Conservation (phyloP, 2,113 vertebrate genomes). For the Galbula dea region DNA sequence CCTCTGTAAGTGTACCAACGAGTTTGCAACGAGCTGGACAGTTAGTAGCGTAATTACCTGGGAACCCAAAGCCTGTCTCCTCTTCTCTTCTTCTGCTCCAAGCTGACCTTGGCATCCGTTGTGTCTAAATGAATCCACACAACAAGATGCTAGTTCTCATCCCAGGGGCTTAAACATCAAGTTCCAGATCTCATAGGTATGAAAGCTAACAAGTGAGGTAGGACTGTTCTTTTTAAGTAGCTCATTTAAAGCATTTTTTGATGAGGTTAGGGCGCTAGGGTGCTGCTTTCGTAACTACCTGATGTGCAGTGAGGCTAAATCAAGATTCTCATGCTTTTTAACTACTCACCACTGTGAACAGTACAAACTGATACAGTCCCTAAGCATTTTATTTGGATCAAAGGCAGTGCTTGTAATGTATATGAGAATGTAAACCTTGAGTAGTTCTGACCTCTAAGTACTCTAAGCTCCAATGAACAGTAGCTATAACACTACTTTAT, state of each 20-base stretch:
- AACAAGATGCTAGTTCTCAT: neutral
- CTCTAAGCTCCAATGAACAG: constrained; percentile 57
- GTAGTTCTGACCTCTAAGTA: constrained; percentile 42
- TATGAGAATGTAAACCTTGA: constrained; percentile 44
- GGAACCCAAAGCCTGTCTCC: neutral
- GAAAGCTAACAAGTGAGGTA: neutral
- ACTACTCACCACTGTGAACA: neutral
- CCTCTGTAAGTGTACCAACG: neutral
- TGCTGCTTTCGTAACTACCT: neutral
- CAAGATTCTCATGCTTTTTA: neutral
- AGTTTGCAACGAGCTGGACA: neutral
- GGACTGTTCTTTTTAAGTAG: neutral
- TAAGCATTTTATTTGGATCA: neutral
- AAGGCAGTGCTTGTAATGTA: neutral
- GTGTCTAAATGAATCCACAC: neutral
- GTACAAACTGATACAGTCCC: neutral
- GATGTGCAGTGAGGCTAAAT: neutral
- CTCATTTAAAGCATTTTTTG: neutral
- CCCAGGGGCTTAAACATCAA: neutral
- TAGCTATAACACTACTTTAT: constrained; percentile 60
- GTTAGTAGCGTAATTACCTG: neutral
- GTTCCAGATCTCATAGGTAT: neutral
- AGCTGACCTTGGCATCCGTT: neutral
- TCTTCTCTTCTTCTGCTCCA: neutral
- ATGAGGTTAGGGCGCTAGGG: neutral